Evolutionary conservation across 2,797 vertebrate species (phyloP).

Genomic region (Galago senegalensis): DNA sequence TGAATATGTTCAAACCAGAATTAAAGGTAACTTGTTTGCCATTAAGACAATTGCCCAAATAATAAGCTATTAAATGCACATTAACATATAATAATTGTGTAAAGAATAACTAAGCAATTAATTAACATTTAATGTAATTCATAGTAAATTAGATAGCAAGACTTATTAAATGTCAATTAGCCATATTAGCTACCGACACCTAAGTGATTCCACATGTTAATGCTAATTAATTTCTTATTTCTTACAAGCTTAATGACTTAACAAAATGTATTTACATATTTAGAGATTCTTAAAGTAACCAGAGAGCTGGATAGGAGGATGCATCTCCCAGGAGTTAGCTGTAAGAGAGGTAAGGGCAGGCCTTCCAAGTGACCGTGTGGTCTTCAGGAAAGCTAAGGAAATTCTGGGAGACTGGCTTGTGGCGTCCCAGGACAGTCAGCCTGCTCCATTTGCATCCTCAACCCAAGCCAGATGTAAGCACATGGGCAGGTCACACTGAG

Average conservation of each 20-base stretch:
- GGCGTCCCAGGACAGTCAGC: background rate
- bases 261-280: conserved; percentile 81
- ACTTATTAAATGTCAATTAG: conserved; percentile 80
- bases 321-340: background rate
- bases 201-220: conserved; percentile 81
- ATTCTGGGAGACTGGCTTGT: background rate
- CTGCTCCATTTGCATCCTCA: background rate
- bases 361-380: background rate
- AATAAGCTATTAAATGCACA: conserved; percentile 80
- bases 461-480: background rate
- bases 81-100: conserved; percentile 79
- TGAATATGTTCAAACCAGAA: conserved; percentile 60
- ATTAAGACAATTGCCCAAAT: conserved; percentile 80
- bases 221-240: conserved; percentile 85
- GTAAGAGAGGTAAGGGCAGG: background rate
- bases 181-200: conserved; percentile 71
- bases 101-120: conserved; percentile 85
- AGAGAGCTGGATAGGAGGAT: background rate
- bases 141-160: conserved; percentile 75
- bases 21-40: conserved; percentile 79
- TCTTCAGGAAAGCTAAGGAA: background rate
- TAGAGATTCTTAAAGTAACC: conserved; percentile 67
- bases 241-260: conserved; percentile 80
- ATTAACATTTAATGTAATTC: conserved; percentile 82
- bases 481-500: background rate